Percentiles rank a stretch among this genome's conserved stretches.
These are phyloP conservation scores for Drosophila colorata DNA, from an alignment of 2,888 invertebrate species.

Conservation along the genomic window DNA sequence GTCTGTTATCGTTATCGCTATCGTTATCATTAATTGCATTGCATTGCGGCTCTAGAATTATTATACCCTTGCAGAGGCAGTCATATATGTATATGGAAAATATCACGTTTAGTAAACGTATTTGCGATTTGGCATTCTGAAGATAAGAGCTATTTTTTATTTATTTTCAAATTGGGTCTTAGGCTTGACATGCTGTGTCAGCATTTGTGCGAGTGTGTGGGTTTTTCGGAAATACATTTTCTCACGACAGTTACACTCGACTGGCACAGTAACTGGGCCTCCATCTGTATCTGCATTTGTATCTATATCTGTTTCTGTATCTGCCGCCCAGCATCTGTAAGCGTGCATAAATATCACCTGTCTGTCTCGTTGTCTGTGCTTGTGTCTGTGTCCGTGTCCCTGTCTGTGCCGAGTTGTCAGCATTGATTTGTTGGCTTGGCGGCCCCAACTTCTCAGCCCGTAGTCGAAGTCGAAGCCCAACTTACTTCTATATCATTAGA, in stretches of 20 bases:
- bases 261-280: conserved; percentile 38
- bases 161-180: conserved; percentile 47
- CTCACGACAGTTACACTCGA: conserved; percentile 70
- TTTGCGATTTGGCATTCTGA: too few relatives aligned
- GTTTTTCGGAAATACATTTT: conserved; percentile 69
- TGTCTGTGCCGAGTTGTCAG: conserved; percentile 64
- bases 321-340: conserved; percentile 53
- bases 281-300: conserved; percentile 19
- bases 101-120: too few relatives aligned
- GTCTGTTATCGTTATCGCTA: conserved; percentile 33
- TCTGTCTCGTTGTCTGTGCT: conserved; percentile 37
- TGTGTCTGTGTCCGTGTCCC: conserved; percentile 19
- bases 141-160: background rate
- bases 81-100: too few relatives aligned
- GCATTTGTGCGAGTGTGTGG: conserved; percentile 27
- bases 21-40: conserved; percentile 29
- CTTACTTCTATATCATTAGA: conserved; percentile 77
- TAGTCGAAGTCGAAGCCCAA: conserved; percentile 20
- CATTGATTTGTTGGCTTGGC: conserved; percentile 75
- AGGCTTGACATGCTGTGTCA: conserved; percentile 19
- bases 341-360: conserved; percentile 79
- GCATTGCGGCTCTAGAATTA: conserved; percentile 14
- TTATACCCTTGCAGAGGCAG: too few relatives aligned
- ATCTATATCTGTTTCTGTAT: conserved; percentile 32
- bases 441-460: conserved; percentile 43